These are phyloP conservation scores for Parambassis ranga DNA, from an alignment of 2,797 vertebrate species.

Conservation along the genomic window DNA sequence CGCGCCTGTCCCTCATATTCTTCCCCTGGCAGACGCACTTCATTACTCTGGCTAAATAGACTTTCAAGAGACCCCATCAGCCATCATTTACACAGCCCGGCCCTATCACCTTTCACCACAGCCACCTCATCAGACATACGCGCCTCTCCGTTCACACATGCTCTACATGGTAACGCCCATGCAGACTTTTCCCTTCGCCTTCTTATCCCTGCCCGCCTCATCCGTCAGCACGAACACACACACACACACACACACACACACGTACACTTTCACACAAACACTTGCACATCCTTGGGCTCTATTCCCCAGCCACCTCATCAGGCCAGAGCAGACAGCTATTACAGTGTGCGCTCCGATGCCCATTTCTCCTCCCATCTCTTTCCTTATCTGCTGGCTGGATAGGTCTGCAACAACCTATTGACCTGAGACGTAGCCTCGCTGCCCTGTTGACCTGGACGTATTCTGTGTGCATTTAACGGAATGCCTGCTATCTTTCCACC, in stretches of 20 bases:
- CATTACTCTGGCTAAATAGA: slow-evolving; percentile 76
- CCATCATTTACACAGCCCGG: slow-evolving; percentile 58
- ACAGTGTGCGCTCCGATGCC: slow-evolving; percentile 43
- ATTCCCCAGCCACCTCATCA: slow-evolving; percentile 70
- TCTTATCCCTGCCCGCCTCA: slow-evolving; percentile 31
- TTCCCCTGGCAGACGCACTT: slow-evolving; percentile 65
- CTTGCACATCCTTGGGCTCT: slow-evolving; percentile 40
- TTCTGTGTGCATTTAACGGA: slow-evolving; percentile 21
- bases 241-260: slow-evolving; percentile 1
- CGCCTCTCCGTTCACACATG: slow-evolving; percentile 29
- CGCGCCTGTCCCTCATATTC: slow-evolving; percentile 61
- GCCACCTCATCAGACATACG: slow-evolving; percentile 55
- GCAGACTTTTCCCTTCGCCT: slow-evolving; percentile 21
- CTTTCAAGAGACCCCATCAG: slow-evolving; percentile 72
- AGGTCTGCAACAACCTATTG: slow-evolving; percentile 60
- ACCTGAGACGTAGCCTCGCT: slow-evolving; percentile 40
- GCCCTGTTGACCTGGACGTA: slow-evolving; percentile 35
- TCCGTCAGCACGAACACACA: slow-evolving; percentile 38
- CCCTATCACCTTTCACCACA: slow-evolving; percentile 62
- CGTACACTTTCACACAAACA: slow-evolving; percentile 23
- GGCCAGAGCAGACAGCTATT: slow-evolving; percentile 66
- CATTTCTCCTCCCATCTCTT: slow-evolving; percentile 53
- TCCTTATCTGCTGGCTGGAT: slow-evolving; percentile 44
- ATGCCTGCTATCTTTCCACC: slow-evolving; percentile 17
- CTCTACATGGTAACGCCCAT: slow-evolving; percentile 10